Conservation (phyloP, 1,140 invertebrate species). For the Magallana ariakensis region DNA sequence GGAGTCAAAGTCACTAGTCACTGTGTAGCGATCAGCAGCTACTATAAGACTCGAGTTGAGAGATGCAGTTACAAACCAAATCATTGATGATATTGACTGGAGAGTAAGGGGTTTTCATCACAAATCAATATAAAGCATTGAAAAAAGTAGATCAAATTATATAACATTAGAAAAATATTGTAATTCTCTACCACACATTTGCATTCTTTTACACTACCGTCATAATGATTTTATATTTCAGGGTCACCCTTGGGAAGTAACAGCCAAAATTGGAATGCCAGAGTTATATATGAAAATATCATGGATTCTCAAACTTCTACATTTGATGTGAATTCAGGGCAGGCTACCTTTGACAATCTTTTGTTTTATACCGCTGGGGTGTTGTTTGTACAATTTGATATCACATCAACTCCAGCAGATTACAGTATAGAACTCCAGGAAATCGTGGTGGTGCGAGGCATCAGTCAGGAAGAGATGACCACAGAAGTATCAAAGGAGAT, state of each 20-base stretch:
- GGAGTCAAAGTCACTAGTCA: slow-evolving; percentile 25
- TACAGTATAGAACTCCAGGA: slow-evolving; percentile 57
- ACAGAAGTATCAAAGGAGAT: slow-evolving; percentile 45
- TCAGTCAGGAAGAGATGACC: slow-evolving; percentile 36
- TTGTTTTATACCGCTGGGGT: slow-evolving; percentile 56
- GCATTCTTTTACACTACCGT: background rate
- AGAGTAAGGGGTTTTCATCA: slow-evolving; percentile 50
- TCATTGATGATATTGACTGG: slow-evolving; percentile 61
- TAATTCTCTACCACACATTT: background rate
- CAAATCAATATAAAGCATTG: background rate
- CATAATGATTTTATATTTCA: slow-evolving; percentile 31
- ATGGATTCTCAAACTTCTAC: slow-evolving; percentile 33
- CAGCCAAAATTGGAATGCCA: slow-evolving; percentile 51
- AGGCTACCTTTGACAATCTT: slow-evolving; percentile 56
- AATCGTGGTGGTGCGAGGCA: slow-evolving; percentile 48
- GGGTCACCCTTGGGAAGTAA: slow-evolving; percentile 62
- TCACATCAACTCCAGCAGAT: slow-evolving; percentile 57
- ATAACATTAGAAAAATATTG: background rate
- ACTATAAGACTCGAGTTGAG: slow-evolving; percentile 50
- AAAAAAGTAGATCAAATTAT: background rate
- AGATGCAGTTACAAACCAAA: slow-evolving; percentile 54
- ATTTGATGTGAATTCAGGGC: slow-evolving; percentile 53
- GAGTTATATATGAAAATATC: slow-evolving; percentile 53
- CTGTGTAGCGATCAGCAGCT: slow-evolving; percentile 38
- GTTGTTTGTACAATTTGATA: slow-evolving; percentile 57